Percentiles rank a stretch among this genome's conserved stretches.
These are phyloP conservation scores for Merops nubicus DNA, from an alignment of 2,113 vertebrate species.

Conservation along the genomic window DNA sequence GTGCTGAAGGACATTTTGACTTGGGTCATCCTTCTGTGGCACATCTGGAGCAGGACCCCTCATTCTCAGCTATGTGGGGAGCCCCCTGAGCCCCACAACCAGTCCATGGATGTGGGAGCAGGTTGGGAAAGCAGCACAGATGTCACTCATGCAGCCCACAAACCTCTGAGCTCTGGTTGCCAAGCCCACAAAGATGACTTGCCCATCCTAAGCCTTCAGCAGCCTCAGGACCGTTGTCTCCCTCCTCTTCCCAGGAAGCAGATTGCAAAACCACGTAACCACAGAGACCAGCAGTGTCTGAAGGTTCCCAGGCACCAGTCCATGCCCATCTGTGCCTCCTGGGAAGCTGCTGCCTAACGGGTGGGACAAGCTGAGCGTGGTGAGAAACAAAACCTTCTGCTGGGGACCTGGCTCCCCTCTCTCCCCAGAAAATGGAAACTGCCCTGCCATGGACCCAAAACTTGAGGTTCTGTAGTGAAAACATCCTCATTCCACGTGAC, in stretches of 20 bases:
- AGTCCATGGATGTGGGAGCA: neutral
- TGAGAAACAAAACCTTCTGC: neutral
- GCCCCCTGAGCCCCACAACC: neutral
- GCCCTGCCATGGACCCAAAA: neutral
- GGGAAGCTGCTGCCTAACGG: neutral
- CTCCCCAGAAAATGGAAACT: neutral
- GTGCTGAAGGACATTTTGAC: neutral
- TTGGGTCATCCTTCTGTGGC: neutral
- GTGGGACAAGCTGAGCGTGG: neutral
- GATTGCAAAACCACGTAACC: conserved; percentile 5
- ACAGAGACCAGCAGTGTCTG: neutral
- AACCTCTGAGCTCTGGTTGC: neutral
- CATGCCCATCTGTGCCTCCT: neutral
- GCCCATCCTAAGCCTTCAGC: neutral
- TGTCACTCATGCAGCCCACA: neutral
- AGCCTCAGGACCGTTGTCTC: neutral
- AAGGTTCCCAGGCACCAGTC: neutral
- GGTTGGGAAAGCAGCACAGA: neutral
- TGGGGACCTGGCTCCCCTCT: neutral
- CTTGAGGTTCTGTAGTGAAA: neutral
- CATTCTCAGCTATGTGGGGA: neutral
- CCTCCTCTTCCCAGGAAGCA: neutral
- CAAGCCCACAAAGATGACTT: neutral
- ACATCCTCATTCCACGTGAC: rapidly evolving
- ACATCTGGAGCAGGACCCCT: neutral